Evolutionary conservation across 2,113 vertebrate genomes (phyloP), one percentile per base, ranked within the genome.

Genomic region (Myiopsitta monachus): DNA sequence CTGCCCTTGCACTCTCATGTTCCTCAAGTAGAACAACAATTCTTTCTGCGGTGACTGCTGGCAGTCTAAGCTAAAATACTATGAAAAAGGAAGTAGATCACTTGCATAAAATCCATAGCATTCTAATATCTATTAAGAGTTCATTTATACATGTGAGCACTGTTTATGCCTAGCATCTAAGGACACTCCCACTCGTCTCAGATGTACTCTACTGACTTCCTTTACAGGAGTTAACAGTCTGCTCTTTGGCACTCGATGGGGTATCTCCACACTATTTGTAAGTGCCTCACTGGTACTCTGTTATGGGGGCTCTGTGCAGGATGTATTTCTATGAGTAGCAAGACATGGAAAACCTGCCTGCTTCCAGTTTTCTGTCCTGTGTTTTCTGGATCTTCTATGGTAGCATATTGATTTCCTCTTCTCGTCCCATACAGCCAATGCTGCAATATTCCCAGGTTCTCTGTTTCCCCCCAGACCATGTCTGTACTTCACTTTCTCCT

Each of bases 241-340:
- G 26, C 14, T 39, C 49, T 85, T 73, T 61, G 31, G 46, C 1
- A 1, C 19, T 62, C 31, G 19, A 31, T 67, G 5, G 28, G 21
- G 6, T 54, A 66, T 47, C 49, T 54, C 46, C 33, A 59, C 1
- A 24, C 21, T 19, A 62, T 41, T 62, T 15, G 0, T 28, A 73
- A 80, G 24, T 30, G 11, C n/a, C 19, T 18, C 33, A 57, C 15
- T 33, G 54, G 52, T 30, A 49, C 22, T 75, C 41, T 73, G 9
- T 38, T 46, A 46, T 0, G 1, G 31, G 31, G 21, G 5, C 52
- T 62, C 27, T 79, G 11, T 26, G 41, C 0, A 0, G 81, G 38
- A 24, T 1, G 12, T 22, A 72, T 27, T 49, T 64, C 39, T 55
- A 33, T n/a, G 27, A 76, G 28, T 14, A 46, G 47, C 26, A 80